Percentiles rank a stretch among this genome's conserved stretches.
Conservation (phyloP, 2,888 invertebrate species). For the Incurvaria masculella region DNA sequence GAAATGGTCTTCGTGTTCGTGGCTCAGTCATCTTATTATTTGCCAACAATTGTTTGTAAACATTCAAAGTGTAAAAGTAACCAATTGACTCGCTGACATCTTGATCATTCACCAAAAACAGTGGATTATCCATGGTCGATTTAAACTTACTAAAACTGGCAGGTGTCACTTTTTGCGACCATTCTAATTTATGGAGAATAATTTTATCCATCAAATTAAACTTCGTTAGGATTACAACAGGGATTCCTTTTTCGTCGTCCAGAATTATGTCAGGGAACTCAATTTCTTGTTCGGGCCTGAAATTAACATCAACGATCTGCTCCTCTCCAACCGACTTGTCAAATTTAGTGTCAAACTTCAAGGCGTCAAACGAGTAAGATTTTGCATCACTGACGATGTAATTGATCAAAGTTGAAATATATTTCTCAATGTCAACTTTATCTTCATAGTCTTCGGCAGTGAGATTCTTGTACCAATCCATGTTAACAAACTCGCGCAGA, state of each 20-base stretch:
- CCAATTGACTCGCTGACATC: constrained; percentile 25
- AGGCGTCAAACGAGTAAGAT: constrained; percentile 24
- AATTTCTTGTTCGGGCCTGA: constrained; percentile 24
- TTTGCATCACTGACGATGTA: constrained; percentile 25
- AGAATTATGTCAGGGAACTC: constrained; percentile 27
- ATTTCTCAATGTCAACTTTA: constrained; percentile 23
- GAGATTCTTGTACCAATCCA: too few relatives aligned
- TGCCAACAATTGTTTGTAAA: constrained; percentile 24
- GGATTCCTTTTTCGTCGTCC: constrained; percentile 26
- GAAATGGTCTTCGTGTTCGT: constrained; percentile 23
- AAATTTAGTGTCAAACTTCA: constrained; percentile 22
- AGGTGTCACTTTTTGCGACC: constrained; percentile 6
- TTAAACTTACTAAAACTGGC: constrained; percentile 26
- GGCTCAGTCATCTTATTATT: constrained; percentile 22
- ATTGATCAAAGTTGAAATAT: constrained; percentile 25
- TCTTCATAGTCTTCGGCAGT: too few relatives aligned
- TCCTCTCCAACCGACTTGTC: constrained; percentile 18
- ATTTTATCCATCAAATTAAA: constrained; percentile 24
- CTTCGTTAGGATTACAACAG: constrained; percentile 23
- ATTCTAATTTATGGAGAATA: constrained; percentile 19
- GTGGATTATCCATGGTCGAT: constrained; percentile 23
- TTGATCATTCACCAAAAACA: constrained; percentile 23
- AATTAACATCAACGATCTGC: constrained; percentile 20
- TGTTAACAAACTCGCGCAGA: too few relatives aligned
- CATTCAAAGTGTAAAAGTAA: constrained; percentile 27